Conservation (phyloP, 2,797 vertebrate species). For the Cichlasoma orientale region DNA sequence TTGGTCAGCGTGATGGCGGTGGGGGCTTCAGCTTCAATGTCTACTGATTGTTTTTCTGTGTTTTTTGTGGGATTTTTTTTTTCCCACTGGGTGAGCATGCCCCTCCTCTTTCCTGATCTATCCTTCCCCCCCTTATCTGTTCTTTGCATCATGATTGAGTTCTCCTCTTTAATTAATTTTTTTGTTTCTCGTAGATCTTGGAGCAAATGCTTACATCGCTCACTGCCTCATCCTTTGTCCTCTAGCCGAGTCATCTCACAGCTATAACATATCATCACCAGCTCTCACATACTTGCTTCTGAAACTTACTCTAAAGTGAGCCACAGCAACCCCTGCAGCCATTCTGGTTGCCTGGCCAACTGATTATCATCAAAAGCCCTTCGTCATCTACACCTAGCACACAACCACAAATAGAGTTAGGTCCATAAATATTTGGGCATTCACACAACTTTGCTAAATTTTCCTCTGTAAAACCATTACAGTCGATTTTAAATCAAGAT, state of each 20-base stretch:
- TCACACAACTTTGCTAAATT: too few relatives aligned
- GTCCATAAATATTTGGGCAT: not conserved
- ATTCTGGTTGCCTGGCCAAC: constrained; percentile 32
- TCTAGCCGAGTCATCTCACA: constrained; percentile 41
- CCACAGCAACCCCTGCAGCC: constrained; percentile 34
- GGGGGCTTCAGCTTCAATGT: not conserved
- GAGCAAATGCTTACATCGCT: constrained; percentile 39
- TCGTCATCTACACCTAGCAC: constrained; percentile 26
- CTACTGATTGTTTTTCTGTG: not conserved
- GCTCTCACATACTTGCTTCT: constrained; percentile 25
- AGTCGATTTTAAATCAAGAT: not conserved
- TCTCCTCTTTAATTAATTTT: not conserved
- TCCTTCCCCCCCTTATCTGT: not conserved
- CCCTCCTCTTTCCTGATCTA: not conserved
- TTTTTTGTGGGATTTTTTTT: accelerated
- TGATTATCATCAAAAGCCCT: constrained; percentile 43
- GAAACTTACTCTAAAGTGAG: constrained; percentile 40
- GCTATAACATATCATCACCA: constrained; percentile 41
- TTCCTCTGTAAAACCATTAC: not conserved
- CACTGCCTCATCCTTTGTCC: constrained; percentile 4
- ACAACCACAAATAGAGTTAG: not conserved
- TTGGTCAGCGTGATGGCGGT: not conserved
- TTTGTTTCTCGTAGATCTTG: constrained; percentile 22
- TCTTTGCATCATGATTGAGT: constrained; percentile 27
- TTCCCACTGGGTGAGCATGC: too few relatives aligned